Conservation (phyloP, 2,888 invertebrate species). For the Scelioninae gen. 2 region DNA sequence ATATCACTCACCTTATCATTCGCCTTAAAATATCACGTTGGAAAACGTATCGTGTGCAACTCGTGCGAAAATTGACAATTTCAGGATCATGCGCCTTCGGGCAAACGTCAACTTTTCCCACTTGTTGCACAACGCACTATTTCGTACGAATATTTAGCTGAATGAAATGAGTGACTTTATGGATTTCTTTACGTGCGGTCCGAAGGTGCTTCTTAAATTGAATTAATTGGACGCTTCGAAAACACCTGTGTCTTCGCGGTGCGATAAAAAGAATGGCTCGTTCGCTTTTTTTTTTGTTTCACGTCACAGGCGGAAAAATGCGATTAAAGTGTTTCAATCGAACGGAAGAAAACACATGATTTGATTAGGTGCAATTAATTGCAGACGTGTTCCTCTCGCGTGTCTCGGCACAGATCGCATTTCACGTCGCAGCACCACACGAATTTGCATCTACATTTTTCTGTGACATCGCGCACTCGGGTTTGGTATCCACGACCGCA, state of each 20-base stretch:
- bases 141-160: too few relatives aligned
- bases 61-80: too few relatives aligned
- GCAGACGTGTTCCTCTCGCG: slow-evolving; percentile 90
- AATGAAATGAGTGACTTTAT: too few relatives aligned
- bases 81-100: too few relatives aligned
- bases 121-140: too few relatives aligned
- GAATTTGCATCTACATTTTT: slow-evolving; percentile 92
- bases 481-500: slow-evolving; percentile 94
- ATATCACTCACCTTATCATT: too few relatives aligned
- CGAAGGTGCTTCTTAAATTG: too few relatives aligned
- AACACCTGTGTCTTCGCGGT: slow-evolving; percentile 15
- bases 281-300: slow-evolving; percentile 28
- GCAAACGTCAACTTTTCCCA: too few relatives aligned
- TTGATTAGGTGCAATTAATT: slow-evolving; percentile 78
- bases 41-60: too few relatives aligned
- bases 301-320: slow-evolving; percentile 9
- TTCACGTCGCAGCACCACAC: slow-evolving; percentile 94
- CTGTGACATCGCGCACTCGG: slow-evolving; percentile 86
- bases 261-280: slow-evolving; percentile 6
- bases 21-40: too few relatives aligned
- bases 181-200: too few relatives aligned
- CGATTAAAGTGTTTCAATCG: slow-evolving; percentile 3
- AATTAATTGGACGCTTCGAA: neutral
- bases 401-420: slow-evolving; percentile 88
- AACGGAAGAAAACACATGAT: slow-evolving; percentile 36